Base-by-base conservation (phyloP, 1,140 invertebrate genomes). In the Zaprionus africanus region DNA sequence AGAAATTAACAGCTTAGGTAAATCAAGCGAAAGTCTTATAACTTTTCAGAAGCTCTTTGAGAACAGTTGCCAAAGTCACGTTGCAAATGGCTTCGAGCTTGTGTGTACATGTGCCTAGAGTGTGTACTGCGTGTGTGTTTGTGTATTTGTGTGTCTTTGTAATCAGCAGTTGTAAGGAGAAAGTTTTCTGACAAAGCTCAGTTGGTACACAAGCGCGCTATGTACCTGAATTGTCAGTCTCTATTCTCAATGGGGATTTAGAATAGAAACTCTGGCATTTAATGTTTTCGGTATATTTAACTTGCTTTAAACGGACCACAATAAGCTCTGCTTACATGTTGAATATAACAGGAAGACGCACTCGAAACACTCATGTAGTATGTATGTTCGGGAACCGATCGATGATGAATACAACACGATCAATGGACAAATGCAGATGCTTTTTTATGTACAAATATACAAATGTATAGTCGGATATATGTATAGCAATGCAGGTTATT, bases 401-500 rank as follows among this genome's bases (percentile, higher is more conserved):
- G 26, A 51, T 54, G 34, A 68, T 66, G 56, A 22, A 12, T 22
- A 51, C 19, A 51, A 51, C 19, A 51, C 46, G 46, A 13, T 51
- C 12, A 43, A 57, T 62, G 26, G 34, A 28, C 64, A 34, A 58
- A 58, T 67, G 26, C 13, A 59, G 60, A 36, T 76, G 31, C 43
- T 46, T 54, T 60, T 57, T 19, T 59, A 59, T 63, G 38, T 51
- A 72, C 79, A 75, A 59, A 67, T 69, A 59, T 70, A 61, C 54
- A 81, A 76, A 73, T 82, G 24, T 61, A 41, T 56, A 19, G 38
- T 68, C 62, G 64, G 38, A 69, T 62, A 51, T 60, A 51, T 66
- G 49, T 53, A 53, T 83, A 78, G 62, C 54, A 68, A 84, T 87
- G 84, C 67, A 58, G 65, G 73, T 60, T 66, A 71, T 65, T 66